Conservation (phyloP, 2,797 vertebrate species). For the Hippopotamyrus pictus region DNA sequence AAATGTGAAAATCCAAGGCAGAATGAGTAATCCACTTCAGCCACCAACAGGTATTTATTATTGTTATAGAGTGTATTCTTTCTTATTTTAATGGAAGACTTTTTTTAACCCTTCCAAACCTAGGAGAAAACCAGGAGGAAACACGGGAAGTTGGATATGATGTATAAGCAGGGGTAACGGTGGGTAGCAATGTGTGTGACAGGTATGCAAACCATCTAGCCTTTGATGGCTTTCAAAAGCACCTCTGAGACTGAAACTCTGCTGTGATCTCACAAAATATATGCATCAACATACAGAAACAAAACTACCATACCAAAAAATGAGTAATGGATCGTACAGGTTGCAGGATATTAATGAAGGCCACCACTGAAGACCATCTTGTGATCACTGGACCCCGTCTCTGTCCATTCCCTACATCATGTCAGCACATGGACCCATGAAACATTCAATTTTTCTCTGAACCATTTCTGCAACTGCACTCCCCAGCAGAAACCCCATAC, state of each 20-base stretch:
- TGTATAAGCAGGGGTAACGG: background rate
- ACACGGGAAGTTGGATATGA: background rate
- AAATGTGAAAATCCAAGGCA: conserved; percentile 16
- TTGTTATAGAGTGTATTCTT: background rate
- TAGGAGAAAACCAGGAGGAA: background rate
- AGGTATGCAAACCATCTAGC: background rate
- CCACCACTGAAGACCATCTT: background rate
- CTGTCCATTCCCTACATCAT: conserved; percentile 26
- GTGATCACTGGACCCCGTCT: conserved; percentile 31
- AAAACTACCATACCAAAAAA: background rate
- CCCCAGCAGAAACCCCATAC: conserved; percentile 16
- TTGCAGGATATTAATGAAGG: background rate
- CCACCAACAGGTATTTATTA: background rate
- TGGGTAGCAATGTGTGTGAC: background rate
- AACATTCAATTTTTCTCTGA: conserved; percentile 19
- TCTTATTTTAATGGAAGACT: background rate
- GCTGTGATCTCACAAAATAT: background rate
- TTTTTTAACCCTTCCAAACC: background rate
- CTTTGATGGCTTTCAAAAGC: background rate
- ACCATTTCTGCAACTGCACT: background rate
- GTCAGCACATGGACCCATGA: conserved; percentile 34
- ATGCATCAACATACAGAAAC: background rate
- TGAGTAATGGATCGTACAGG: background rate
- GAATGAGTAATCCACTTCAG: conserved; percentile 41
- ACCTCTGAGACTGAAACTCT: background rate